A percentile compares a stretch with the other conserved stretches of the same genome.
Evolutionary conservation across 2,888 invertebrate species (phyloP).

Genomic region (Thymelicus acteon): DNA sequence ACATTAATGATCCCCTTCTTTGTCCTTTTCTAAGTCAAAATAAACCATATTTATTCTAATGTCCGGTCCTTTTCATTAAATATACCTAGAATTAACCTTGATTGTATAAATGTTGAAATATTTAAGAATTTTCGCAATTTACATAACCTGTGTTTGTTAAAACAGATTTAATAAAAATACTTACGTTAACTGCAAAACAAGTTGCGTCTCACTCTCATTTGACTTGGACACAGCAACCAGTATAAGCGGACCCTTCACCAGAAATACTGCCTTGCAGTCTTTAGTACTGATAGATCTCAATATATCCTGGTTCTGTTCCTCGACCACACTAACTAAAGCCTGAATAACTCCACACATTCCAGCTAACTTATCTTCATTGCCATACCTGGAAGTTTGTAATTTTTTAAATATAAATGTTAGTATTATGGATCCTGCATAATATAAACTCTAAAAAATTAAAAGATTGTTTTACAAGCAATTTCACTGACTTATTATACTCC

Average conservation of each 20-base stretch:
- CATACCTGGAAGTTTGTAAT: conserved; percentile 86
- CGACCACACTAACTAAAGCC: conserved; percentile 95
- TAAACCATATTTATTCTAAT: too few species aligned
- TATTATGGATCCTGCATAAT: too few species aligned
- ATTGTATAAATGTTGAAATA: too few species aligned
- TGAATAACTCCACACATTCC: conserved; percentile 98
- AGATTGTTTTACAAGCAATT: too few species aligned
- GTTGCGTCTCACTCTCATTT: conserved; percentile 92
- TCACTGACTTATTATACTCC: too few species aligned
- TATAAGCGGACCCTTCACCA: conserved; percentile 95
- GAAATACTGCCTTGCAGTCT: conserved; percentile 95
- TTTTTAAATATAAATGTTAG: too few species aligned
- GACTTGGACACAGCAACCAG: conserved; percentile 94
- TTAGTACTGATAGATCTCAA: conserved; percentile 94
- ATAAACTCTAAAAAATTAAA: background rate
- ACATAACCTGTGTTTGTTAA: too few species aligned
- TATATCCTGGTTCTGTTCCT: conserved; percentile 91
- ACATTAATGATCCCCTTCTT: too few species aligned
- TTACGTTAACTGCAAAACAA: conserved; percentile 94
- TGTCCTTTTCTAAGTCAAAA: too few species aligned
- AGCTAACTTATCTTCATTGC: conserved; percentile 96
- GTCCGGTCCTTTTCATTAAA: too few species aligned
- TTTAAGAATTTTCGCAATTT: too few species aligned
- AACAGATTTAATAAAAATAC: conserved; percentile 53
- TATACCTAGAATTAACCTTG: too few species aligned